Percentiles rank a stretch among this genome's conserved stretches.
These are phyloP conservation scores for Etheostoma spectabile DNA, from an alignment of 2,113 vertebrate species.

Conservation along the genomic window DNA sequence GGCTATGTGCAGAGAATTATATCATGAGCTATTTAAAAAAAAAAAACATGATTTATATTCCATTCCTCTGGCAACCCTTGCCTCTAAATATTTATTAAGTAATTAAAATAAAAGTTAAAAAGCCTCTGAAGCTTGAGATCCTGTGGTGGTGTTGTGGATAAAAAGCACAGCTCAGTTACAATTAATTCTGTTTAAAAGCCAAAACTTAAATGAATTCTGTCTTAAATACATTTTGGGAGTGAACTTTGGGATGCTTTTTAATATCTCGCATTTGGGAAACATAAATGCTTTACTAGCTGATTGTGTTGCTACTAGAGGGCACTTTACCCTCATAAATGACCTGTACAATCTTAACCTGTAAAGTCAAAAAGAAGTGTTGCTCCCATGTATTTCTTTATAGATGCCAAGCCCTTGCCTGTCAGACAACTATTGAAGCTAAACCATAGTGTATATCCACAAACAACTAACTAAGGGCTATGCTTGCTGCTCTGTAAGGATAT, in stretches of 20 bases:
- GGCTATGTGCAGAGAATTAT: constrained; percentile 44
- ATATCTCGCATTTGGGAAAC: background rate
- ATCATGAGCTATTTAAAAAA: constrained; percentile 66
- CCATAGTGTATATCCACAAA: too few relatives aligned
- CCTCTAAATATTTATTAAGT: constrained; percentile 82
- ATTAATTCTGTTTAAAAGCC: constrained; percentile 58
- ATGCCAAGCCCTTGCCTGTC: background rate
- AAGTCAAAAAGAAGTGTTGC: background rate
- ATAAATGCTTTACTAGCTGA: constrained; percentile 20
- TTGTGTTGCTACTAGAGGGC: background rate
- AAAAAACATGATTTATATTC: constrained; percentile 72
- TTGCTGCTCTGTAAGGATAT: background rate
- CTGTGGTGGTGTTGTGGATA: constrained; percentile 51
- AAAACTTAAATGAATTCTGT: constrained; percentile 22
- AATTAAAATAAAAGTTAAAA: constrained; percentile 77
- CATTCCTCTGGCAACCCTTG: constrained; percentile 61
- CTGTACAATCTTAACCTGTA: background rate
- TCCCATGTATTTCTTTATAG: constrained; percentile 1
- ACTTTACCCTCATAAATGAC: background rate
- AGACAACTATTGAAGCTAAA: background rate
- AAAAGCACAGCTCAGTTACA: constrained; percentile 52
- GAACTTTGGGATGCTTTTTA: background rate
- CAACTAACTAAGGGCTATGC: background rate
- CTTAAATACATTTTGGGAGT: constrained; percentile 36
- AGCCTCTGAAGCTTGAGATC: constrained; percentile 60